Conservation (phyloP, 2,888 invertebrate species). For the Cryptosula pallasiana region DNA sequence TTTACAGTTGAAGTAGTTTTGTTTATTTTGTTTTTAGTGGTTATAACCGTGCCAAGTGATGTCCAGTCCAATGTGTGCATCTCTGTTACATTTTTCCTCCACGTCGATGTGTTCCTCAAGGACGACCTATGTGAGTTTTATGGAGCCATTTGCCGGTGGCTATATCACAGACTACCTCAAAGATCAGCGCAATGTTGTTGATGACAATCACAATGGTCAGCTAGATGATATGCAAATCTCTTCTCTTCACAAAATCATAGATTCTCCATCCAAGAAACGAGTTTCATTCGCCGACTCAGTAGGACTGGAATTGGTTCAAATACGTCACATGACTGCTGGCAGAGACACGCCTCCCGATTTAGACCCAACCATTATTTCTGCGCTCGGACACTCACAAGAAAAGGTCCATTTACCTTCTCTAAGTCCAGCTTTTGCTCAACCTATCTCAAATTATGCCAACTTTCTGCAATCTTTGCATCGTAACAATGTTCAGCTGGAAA, state of each 20-base stretch:
- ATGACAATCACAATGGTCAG: not conserved
- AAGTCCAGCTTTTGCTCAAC: not conserved
- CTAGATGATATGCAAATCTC: not conserved
- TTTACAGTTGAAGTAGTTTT: no score
- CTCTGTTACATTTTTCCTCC: not conserved
- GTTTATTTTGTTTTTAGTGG: no score
- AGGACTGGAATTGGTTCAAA: conserved; percentile 4
- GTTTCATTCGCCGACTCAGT: conserved; percentile 23
- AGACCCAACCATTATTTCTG: not conserved
- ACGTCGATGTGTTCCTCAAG: not conserved
- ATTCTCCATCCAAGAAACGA: not conserved
- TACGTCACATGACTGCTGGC: conserved; percentile 16
- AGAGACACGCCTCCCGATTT: conserved; percentile 13
- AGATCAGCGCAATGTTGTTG: not conserved
- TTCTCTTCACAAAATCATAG: not conserved
- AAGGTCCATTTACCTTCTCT: not conserved
- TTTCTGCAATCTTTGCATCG: not conserved
- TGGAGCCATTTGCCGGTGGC: not conserved
- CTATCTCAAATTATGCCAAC: not conserved
- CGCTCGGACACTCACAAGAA: not conserved
- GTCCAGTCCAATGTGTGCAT: not conserved
- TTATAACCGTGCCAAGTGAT: no score
- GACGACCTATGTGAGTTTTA: not conserved
- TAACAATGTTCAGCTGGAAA: not conserved
- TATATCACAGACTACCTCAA: not conserved